Evolutionary conservation across 2,888 invertebrate species (phyloP), one percentile per base, ranked within the genome.

Genomic region (Pelosia muscerda): DNA sequence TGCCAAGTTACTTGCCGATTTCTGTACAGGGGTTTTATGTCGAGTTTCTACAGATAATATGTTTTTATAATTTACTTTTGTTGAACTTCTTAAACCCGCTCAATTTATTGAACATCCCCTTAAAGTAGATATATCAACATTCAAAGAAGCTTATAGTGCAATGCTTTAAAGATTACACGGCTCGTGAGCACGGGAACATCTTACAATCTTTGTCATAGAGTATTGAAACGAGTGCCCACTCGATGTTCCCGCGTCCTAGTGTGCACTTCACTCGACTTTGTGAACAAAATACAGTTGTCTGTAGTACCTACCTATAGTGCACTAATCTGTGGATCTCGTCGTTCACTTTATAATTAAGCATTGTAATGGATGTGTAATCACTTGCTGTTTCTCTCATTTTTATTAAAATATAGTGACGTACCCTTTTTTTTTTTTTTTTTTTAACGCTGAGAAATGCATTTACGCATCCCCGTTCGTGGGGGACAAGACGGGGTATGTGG

Each of bases 211-310:
- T 8, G n/a, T 49, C 49, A 9, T n/a, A n/a, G 8, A 19, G 49
- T 49, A 49, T 49, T 49, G n/a, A 49, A 49, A 49, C n/a, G 49
- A 49, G 49, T 49, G 49, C 49, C 49, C 19, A 49, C 49, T 49
- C n/a, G n/a, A 49, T 1, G n/a, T 49, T n/a, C 49, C 49, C 19
- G 9, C 9, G n/a, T 49, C 8, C 8, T n/a, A 49, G n/a, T 49
- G 49, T 49, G n/a, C 19, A 49, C 49, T 49, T 49, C 49, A 49
- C 49, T n/a, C 9, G n/a, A 49, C 49, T 49, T 49, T 49, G 49
- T 49, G 49, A 5, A n/a, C 49, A n/a, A 49, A 38, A 49, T n/a
- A 9, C 49, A 49, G 15, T 4, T 9, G 8, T n/a, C 49, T 49
- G n/a, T 34, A 34, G 13, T 49, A n/a, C n/a, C n/a, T n/a, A n/a